Evolutionary conservation across 2,113 vertebrate genomes (phyloP), one percentile per base, ranked within the genome.

Genomic region (Xenopus tropicalis): DNA sequence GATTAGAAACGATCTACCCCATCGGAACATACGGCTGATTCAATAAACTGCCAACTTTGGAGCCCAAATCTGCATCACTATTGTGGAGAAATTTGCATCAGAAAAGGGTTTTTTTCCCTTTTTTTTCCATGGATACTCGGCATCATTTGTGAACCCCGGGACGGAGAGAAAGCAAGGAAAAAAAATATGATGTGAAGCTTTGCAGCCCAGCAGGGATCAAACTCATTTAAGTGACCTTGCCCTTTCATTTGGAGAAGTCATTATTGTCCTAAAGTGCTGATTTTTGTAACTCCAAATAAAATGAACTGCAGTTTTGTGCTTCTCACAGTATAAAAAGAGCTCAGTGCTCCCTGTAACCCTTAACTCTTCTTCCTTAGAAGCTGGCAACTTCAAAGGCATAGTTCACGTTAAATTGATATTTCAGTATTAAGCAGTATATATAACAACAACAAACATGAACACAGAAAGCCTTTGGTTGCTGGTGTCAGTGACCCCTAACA

Each of bases 1-100:
- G 77, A 78, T 77, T 74, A 80, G 72, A 81, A 78, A 81, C 81
- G 80, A 81, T 85, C 78, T 57, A 76, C 67, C 22, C 61, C 66
- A 56, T 76, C 54, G 20, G 66, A 63, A 59, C 73, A 76, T 76
- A 76, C 73, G 73, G 73, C 46, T 68, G 21, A 69, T 69, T 69
- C 66, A 76, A 52, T 69, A 56, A 54, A 63, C n/a, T 25, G 66
- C 46, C 67, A 51, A 63, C 44, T 61, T n/a, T 37, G 46, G 20
- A 69, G 56, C 42, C 21, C 43, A 22, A 69, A 63, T 62, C 66
- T 69, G 58, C 66, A 37, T 62, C 29, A 20, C 25, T 74, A 52
- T 69, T 24, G n/a, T 44, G 44, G 11, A 62, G 12, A 62, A 14
- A 63, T 69, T 51, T 76, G 73, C 63, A 67, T 10, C 43, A 46